Percentiles rank a stretch among this genome's conserved stretches.
Evolutionary conservation across 2,113 vertebrate species (phyloP).

Genomic region (Marcusenius ussheri): DNA sequence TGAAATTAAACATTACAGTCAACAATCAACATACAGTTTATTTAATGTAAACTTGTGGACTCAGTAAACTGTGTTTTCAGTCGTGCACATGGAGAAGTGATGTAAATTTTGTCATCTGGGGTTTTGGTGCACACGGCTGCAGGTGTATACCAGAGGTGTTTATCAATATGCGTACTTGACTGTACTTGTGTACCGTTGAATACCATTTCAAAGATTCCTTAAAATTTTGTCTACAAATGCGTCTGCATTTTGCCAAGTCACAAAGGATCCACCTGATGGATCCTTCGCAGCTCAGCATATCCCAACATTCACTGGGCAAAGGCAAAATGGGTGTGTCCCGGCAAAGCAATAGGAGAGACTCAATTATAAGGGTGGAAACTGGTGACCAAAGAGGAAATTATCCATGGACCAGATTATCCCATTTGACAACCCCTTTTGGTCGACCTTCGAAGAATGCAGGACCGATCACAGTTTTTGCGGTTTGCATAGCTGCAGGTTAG

Average conservation of each 20-base stretch:
- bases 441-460: not conserved
- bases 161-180: not conserved
- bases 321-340: not conserved
- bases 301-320: not conserved
- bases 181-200: not conserved
- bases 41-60: not conserved
- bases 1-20: not conserved
- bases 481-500: not conserved
- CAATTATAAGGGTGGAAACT: not conserved
- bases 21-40: not conserved
- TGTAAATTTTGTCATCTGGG: not conserved
- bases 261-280: not conserved
- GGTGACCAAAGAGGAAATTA: not conserved
- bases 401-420: not conserved
- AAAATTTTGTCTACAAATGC: not conserved
- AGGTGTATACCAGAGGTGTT: not conserved
- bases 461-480: not conserved
- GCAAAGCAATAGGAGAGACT: not conserved
- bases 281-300: not conserved
- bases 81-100: not conserved
- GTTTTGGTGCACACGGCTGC: not conserved
- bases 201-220: not conserved
- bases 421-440: not conserved
- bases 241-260: not conserved
- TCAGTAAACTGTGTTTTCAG: not conserved